These are phyloP conservation scores for Charina bottae DNA, from an alignment of 2,113 vertebrate species.

Conservation along the genomic window DNA sequence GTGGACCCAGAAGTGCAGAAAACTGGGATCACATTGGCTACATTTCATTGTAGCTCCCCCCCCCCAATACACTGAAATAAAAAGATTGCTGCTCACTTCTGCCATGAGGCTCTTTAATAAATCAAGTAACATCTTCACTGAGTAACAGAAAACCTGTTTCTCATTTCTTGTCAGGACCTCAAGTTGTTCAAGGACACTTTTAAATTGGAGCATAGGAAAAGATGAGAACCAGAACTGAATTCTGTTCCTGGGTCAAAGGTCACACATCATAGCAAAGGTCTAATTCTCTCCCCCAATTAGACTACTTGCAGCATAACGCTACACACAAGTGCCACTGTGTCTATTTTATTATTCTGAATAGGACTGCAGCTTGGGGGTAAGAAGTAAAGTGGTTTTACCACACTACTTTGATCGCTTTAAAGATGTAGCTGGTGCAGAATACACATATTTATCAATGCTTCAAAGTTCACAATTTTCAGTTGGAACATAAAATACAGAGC, in stretches of 20 bases:
- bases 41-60: background rate
- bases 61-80: background rate
- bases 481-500: background rate
- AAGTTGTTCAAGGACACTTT: background rate
- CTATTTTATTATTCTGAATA: background rate
- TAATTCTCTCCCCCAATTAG: background rate
- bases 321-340: background rate
- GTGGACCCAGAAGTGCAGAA: background rate
- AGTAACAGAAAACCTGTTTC: background rate
- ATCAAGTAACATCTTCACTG: background rate
- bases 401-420: background rate
- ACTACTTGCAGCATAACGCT: background rate
- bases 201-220: background rate
- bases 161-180: background rate
- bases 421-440: background rate
- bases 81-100: background rate
- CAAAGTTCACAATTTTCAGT: background rate
- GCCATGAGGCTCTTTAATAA: background rate
- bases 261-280: background rate
- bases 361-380: background rate
- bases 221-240: background rate
- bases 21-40: background rate
- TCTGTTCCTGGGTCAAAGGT: background rate
- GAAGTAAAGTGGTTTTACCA: background rate
- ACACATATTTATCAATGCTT: background rate